These are phyloP conservation scores for Aphelenchoides bicaudatus DNA, from an alignment of 2,888 invertebrate species.

Conservation along the genomic window DNA sequence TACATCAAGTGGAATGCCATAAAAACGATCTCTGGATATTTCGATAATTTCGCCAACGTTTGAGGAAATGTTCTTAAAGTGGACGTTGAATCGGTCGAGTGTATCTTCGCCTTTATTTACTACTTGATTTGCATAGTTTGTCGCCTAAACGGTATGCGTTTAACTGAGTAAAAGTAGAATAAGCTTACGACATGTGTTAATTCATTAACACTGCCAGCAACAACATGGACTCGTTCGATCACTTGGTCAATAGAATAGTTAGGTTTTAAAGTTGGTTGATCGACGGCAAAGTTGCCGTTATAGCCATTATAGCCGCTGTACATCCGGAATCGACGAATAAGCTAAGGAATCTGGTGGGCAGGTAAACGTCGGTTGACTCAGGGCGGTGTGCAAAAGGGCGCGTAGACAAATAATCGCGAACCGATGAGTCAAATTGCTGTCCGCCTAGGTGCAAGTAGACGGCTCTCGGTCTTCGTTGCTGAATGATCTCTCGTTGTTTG, in stretches of 20 bases:
- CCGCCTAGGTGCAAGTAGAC: no score
- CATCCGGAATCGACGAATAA: no score
- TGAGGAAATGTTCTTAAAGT: conserved; percentile 2
- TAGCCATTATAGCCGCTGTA: no score
- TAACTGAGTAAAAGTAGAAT: neutral
- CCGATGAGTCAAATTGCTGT: no score
- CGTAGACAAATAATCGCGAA: no score
- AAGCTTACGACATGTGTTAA: conserved; percentile 18
- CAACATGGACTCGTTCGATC: conserved; percentile 13
- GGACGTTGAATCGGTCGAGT: neutral
- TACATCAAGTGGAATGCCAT: neutral
- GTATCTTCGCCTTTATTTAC: conserved; percentile 6
- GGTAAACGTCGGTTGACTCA: no score
- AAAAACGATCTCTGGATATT: neutral
- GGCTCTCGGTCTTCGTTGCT: no score
- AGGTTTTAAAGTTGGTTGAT: neutral
- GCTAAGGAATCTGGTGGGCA: no score
- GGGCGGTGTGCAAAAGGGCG: no score
- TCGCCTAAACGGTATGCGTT: neutral
- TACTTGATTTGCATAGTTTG: conserved; percentile 5
- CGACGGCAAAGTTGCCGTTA: no score
- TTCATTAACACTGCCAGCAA: conserved; percentile 15
- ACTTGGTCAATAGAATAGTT: conserved; percentile 17
- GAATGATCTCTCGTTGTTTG: no score
- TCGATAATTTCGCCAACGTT: conserved; percentile 4